These are phyloP conservation scores for Augochlora pura DNA, from an alignment of 1,140 invertebrate species.

Conservation along the genomic window DNA sequence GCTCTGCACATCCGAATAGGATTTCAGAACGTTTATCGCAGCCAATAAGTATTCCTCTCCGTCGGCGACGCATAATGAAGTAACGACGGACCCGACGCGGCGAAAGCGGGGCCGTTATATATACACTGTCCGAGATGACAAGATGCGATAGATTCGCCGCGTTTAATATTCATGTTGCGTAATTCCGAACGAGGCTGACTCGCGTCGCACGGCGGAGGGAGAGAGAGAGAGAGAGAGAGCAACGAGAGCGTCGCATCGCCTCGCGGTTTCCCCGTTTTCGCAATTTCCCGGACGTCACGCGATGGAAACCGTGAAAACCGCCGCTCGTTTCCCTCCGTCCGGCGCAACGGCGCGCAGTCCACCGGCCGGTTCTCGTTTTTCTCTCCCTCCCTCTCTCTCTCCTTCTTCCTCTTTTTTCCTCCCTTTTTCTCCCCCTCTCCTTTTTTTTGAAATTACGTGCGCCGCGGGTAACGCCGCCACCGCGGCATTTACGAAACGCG, in stretches of 20 bases:
- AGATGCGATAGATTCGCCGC: slow-evolving; percentile 21
- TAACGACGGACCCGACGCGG: background rate
- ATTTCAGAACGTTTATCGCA: too few relatives aligned
- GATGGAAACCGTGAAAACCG: slow-evolving; percentile 45
- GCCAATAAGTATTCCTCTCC: too few relatives aligned
- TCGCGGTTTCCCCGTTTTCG: slow-evolving; percentile 15
- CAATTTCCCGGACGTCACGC: slow-evolving; percentile 25
- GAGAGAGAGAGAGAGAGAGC: background rate
- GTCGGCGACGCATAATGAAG: background rate
- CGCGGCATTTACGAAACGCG: slow-evolving; percentile 53
- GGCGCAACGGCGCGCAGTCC: background rate
- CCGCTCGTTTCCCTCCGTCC: too few relatives aligned
- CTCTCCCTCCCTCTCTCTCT: background rate
- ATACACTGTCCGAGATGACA: slow-evolving; percentile 32
- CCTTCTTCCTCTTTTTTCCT: background rate
- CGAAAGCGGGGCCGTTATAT: too few relatives aligned
- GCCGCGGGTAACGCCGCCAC: slow-evolving; percentile 22
- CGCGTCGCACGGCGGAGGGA: background rate
- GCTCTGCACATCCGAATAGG: too few relatives aligned
- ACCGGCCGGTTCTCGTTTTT: background rate
- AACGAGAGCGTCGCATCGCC: too few relatives aligned
- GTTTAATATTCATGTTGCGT: slow-evolving; percentile 54
- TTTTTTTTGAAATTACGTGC: slow-evolving; percentile 42
- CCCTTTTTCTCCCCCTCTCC: background rate
- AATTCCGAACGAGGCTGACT: slow-evolving; percentile 18